Base-by-base conservation (phyloP, 2,888 invertebrate genomes). In the Cephus pulcher region DNA sequence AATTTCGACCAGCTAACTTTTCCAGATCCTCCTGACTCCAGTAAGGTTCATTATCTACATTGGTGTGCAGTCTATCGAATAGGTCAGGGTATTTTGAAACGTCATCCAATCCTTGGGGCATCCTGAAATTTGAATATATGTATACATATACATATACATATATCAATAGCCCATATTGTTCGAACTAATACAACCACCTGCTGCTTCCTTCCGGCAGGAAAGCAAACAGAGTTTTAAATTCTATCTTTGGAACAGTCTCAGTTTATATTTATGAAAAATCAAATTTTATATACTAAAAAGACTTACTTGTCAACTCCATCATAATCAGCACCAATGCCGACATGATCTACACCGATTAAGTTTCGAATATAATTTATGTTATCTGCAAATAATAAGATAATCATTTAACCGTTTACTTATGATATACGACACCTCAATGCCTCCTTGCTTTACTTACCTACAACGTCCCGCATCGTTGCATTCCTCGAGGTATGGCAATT, bases 401-500 rank as follows among this genome's bases (percentile, higher is more conserved):
- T 40, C 40, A 15, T 40, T 40, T 40, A 40, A 15, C 4, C 6
- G 15, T 15, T 40, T 40, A 15, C 40, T 40, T 0, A 40, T 40
- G 40, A 40, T 6, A 40, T 4, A 15, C 15, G 15, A 4, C 15
- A 68, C 12, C 32, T 35, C 12, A 70, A 69, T 75, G 69, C 71
- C 40, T 40, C 40, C 40, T 40, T 40, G 6, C 40, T 75, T 76
- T 32, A 89, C 92, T 91, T 91, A 96, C 96, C 94, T 81, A 95
- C 94, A 11, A 96, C 95, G 84, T 95, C 94, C 1, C 93, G 92
- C n/a, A 96, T 92, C 0, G 94, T 94, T 0, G 95, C 94, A 78
- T 93, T 93, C 79, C 81, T 82, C 69, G 86, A 86, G 69, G 86
- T 78, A 80, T 86, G 85, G 79, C 88, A 88, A 81, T 91, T 92